phyloP scores from a whole-genome alignment of 2,888 invertebrate species.

The Dryococelus australis region DNA sequence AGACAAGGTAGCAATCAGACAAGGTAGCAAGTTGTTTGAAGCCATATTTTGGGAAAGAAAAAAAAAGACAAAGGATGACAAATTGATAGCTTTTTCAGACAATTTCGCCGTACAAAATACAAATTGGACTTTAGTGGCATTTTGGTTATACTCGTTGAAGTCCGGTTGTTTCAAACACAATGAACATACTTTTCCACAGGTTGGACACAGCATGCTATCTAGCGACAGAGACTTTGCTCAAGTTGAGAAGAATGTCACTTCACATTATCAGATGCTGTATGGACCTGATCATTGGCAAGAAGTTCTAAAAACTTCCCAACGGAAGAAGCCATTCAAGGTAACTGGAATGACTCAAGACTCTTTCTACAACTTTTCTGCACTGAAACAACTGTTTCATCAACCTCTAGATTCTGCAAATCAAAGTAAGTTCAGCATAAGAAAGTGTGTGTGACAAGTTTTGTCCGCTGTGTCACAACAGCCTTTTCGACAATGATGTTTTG shows the following conservation, averaged over 20 bases:
- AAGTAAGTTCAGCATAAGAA: no score
- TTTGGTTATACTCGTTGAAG: background rate
- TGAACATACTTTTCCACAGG: constrained; percentile 13
- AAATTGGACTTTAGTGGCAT: constrained; percentile 21
- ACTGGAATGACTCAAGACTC: constrained; percentile 17
- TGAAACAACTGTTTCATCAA: constrained; percentile 19
- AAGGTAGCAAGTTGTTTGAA: no score
- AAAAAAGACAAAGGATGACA: no score
- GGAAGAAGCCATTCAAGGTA: constrained; percentile 16
- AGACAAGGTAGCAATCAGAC: no score
- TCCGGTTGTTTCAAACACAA: background rate
- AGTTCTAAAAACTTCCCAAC: background rate
- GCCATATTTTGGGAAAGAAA: no score
- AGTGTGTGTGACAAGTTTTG: no score
- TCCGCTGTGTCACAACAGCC: no score
- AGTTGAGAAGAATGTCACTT: no score
- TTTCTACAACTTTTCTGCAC: constrained; percentile 20
- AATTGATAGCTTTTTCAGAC: background rate
- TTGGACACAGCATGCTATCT: background rate
- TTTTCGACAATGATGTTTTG: no score
- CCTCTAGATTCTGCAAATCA: background rate
- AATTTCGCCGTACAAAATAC: background rate
- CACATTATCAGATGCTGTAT: constrained; percentile 24
- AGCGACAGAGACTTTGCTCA: constrained; percentile 16
- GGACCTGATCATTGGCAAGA: background rate